Evolutionary conservation across 1,140 invertebrate species (phyloP).

Genomic region (Drosophila trapezifrons): DNA sequence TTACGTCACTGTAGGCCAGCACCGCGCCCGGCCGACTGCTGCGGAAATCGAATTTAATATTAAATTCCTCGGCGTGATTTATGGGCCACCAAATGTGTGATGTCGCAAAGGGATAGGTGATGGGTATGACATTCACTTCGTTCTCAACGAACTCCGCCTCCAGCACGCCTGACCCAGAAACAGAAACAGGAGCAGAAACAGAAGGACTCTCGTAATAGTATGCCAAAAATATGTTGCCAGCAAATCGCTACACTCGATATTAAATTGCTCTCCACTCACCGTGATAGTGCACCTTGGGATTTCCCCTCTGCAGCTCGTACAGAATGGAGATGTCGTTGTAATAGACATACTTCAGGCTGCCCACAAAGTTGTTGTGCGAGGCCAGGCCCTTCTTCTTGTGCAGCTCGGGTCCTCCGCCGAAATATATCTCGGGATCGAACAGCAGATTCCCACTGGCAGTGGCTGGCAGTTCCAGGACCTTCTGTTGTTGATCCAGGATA

Average conservation of each 20-base stretch:
- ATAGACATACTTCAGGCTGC: constrained; percentile 95
- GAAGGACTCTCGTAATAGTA: constrained; percentile 9
- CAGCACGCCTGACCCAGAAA: constrained; percentile 86
- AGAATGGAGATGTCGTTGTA: constrained; percentile 96
- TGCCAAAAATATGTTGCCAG: constrained; percentile 23
- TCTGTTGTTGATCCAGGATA: constrained; percentile 89
- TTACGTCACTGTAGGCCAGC: constrained; percentile 92
- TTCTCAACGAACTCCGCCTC: constrained; percentile 92
- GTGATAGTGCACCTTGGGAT: constrained; percentile 93
- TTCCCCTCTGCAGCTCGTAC: constrained; percentile 92
- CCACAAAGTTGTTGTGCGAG: constrained; percentile 92
- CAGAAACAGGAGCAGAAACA: constrained; percentile 46
- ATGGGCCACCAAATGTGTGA: constrained; percentile 94
- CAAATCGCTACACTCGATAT: constrained; percentile 41
- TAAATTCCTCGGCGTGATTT: constrained; percentile 88
- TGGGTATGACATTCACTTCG: constrained; percentile 94
- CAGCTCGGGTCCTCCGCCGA: constrained; percentile 92
- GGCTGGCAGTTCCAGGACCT: constrained; percentile 89
- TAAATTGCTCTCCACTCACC: constrained; percentile 75
- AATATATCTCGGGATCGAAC: constrained; percentile 96
- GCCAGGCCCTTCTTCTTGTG: constrained; percentile 90
- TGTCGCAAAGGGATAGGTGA: constrained; percentile 95
- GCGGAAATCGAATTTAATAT: constrained; percentile 94
- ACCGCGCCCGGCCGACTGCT: constrained; percentile 93
- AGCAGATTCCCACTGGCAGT: constrained; percentile 90